phyloP scores from a whole-genome alignment of 2,113 vertebrate genomes.

The Stegostoma tigrinum region DNA sequence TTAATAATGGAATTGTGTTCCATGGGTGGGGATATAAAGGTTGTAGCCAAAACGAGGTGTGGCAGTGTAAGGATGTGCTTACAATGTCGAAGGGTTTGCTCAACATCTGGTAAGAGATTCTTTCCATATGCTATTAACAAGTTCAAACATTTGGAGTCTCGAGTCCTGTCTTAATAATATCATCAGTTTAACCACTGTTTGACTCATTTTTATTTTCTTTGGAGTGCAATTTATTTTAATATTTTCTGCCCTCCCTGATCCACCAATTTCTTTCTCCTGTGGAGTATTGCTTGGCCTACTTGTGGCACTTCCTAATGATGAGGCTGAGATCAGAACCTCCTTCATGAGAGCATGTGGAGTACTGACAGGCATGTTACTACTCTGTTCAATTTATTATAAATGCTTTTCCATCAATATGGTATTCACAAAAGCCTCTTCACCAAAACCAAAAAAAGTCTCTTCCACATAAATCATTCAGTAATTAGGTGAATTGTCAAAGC shows the following conservation, averaged over 20 bases:
- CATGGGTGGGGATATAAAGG: not conserved
- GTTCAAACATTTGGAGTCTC: not conserved
- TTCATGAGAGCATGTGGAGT: not conserved
- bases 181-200: not conserved
- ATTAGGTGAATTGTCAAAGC: not conserved
- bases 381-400: not conserved
- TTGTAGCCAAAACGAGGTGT: not conserved
- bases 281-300: not conserved
- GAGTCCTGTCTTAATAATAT: not conserved
- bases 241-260: slow-evolving; percentile 7
- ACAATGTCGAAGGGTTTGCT: not conserved
- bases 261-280: not conserved
- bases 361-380: not conserved
- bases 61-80: not conserved
- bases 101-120: slow-evolving; percentile 9
- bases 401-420: not conserved
- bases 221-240: not conserved
- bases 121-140: not conserved
- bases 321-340: not conserved
- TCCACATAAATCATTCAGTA: not conserved
- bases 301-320: not conserved
- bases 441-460: not conserved
- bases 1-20: not conserved
- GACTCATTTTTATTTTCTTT: slow-evolving; percentile 24
- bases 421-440: not conserved